These are phyloP conservation scores for Anisognathus igniventris DNA, from an alignment of 2,797 vertebrate species.

Conservation along the genomic window DNA sequence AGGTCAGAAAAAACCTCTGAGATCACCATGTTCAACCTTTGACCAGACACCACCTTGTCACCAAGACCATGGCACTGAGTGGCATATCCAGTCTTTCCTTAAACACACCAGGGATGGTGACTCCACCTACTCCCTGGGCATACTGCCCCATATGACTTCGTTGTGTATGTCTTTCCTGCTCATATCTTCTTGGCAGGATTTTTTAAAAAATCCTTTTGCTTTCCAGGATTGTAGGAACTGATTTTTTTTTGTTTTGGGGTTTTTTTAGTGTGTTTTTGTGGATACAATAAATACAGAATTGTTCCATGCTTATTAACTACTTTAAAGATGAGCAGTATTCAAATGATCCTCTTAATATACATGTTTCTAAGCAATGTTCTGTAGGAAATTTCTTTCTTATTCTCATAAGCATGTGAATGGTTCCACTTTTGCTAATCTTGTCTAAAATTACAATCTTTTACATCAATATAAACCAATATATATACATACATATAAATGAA, in stretches of 20 bases:
- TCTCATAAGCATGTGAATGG: neutral
- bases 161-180: neutral
- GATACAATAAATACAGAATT: neutral
- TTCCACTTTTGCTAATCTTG: neutral
- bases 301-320: neutral
- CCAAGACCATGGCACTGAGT: too few relatives aligned
- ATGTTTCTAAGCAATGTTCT: neutral
- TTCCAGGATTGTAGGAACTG: neutral
- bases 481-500: neutral
- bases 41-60: neutral
- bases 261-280: neutral
- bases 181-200: neutral
- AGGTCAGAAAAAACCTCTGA: neutral
- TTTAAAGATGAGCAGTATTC: neutral
- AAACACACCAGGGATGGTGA: neutral
- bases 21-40: accelerated
- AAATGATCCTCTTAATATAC: neutral
- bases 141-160: neutral
- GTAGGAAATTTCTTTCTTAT: neutral
- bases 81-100: neutral
- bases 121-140: neutral
- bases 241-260: neutral
- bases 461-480: neutral
- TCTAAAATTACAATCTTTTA: neutral
- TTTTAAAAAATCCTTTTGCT: neutral